These are phyloP conservation scores for Benitochromis conjunctus DNA, from an alignment of 2,113 vertebrate genomes.

Conservation along the genomic window DNA sequence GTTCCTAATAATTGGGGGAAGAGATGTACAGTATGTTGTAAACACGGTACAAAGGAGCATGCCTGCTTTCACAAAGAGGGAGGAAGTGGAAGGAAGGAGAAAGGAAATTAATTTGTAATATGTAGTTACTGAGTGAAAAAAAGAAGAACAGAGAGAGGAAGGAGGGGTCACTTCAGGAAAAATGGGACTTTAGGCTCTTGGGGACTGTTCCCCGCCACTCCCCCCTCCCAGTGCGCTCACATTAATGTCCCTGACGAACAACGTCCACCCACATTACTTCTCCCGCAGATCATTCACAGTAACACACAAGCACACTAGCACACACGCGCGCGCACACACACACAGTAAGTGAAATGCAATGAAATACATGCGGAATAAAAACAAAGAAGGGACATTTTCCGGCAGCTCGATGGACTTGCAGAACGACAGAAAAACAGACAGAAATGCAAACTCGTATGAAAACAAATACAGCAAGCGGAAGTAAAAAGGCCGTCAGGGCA, in stretches of 20 bases:
- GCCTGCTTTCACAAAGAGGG: not conserved
- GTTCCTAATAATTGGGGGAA: not conserved
- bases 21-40: constrained; percentile 8
- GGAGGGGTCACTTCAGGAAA: constrained; percentile 39
- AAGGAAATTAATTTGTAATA: constrained; percentile 47
- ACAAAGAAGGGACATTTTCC: not conserved
- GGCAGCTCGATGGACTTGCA: not conserved
- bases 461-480: constrained; percentile 49
- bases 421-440: not conserved
- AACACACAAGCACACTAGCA: not conserved
- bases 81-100: constrained; percentile 7
- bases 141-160: not conserved
- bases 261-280: constrained; percentile 47
- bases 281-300: constrained; percentile 30
- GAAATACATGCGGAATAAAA: not conserved
- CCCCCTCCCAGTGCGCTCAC: not conserved
- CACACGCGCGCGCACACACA: not conserved
- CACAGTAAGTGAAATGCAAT: not conserved
- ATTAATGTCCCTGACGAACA: constrained; percentile 54
- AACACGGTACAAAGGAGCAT: constrained; percentile 9
- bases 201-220: not conserved
- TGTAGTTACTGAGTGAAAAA: constrained; percentile 1
- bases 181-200: constrained; percentile 27
- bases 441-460: not conserved
- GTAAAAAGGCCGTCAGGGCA: constrained; percentile 54